Conservation (phyloP, 2,888 invertebrate genomes). For the Acleris laterana region DNA sequence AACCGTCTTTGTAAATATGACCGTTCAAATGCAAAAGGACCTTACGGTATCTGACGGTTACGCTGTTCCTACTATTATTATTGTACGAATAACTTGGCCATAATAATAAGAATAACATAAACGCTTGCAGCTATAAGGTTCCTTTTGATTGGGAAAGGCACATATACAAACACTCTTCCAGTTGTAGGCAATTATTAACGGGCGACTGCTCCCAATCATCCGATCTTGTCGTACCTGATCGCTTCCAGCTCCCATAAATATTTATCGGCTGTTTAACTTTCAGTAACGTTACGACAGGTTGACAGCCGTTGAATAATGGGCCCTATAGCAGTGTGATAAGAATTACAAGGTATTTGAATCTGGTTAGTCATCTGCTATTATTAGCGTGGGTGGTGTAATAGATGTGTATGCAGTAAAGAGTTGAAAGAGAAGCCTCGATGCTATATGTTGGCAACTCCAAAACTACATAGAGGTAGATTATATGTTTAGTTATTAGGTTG, state of each 20-base stretch:
- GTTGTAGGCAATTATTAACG: constrained; percentile 46
- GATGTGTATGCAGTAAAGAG: background rate
- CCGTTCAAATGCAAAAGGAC: too few relatives aligned
- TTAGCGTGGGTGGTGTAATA: constrained; percentile 13
- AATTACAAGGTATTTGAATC: background rate
- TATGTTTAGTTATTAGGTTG: too few relatives aligned
- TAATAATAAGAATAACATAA: too few relatives aligned
- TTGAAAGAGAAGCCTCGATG: background rate
- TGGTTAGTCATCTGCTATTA: constrained; percentile 9
- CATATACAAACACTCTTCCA: constrained; percentile 30
- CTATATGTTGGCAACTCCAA: too few relatives aligned
- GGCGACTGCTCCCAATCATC: constrained; percentile 51
- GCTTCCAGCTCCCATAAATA: constrained; percentile 39
- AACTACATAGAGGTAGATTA: too few relatives aligned
- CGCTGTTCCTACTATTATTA: too few relatives aligned
- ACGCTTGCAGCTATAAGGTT: too few relatives aligned
- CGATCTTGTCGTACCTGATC: constrained; percentile 38
- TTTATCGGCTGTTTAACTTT: constrained; percentile 40
- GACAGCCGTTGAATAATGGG: constrained; percentile 16
- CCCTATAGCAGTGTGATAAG: constrained; percentile 4
- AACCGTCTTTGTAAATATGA: background rate
- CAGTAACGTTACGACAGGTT: constrained; percentile 23
- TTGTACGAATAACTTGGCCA: too few relatives aligned
- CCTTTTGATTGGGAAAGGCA: too few relatives aligned
- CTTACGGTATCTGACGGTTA: too few relatives aligned